phyloP scores from a whole-genome alignment of 1,140 invertebrate species.

The Hormaphis cornu region DNA sequence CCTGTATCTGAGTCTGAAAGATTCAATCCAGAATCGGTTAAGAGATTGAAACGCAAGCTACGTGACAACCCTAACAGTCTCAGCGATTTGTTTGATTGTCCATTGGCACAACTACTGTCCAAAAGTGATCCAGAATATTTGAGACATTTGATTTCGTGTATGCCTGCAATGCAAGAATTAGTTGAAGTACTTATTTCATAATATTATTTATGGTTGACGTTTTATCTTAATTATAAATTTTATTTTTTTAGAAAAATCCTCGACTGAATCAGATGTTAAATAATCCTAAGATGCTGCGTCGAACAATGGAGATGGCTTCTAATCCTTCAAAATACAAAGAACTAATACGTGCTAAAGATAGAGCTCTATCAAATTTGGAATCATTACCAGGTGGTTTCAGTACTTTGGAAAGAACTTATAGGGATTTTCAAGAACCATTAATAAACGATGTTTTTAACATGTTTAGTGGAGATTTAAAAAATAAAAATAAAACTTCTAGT shows the following conservation, averaged over 20 bases:
- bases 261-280: constrained; percentile 99
- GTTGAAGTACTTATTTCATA: constrained; percentile 55
- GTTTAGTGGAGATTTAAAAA: constrained; percentile 67
- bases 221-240: background rate
- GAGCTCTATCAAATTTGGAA: constrained; percentile 94
- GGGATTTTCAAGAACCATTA: constrained; percentile 98
- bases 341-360: constrained; percentile 95
- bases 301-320: constrained; percentile 95
- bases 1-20: constrained; percentile 71
- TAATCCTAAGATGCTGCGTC: constrained; percentile 89
- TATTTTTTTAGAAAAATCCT: constrained; percentile 69
- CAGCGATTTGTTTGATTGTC: constrained; percentile 90
- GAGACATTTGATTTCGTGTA: constrained; percentile 82
- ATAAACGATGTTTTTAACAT: constrained; percentile 88
- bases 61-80: constrained; percentile 88
- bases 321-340: constrained; percentile 98
- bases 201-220: background rate
- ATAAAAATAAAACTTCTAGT: constrained; percentile 59
- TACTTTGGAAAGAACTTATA: constrained; percentile 81
- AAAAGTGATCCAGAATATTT: constrained; percentile 97
- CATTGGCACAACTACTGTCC: constrained; percentile 87
- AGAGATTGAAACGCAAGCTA: constrained; percentile 82
- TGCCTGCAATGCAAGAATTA: constrained; percentile 96
- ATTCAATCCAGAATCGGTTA: constrained; percentile 74
- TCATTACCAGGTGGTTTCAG: constrained; percentile 91